phyloP scores from a whole-genome alignment of 2,888 invertebrate genomes.

The Margaritifera margaritifera region DNA sequence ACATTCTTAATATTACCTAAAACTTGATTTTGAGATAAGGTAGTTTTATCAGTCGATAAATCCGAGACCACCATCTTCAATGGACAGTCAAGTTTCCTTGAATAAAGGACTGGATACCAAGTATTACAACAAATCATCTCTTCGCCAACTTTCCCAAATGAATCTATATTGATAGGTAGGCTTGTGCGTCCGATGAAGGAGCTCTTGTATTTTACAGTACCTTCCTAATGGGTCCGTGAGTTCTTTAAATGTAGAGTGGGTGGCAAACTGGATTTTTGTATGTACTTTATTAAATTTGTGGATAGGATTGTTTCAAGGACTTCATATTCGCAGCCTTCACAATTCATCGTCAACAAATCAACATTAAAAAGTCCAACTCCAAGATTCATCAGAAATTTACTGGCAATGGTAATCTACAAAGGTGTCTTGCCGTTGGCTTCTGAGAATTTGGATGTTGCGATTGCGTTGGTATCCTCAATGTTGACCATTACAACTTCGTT shows the following conservation, averaged over 20 bases:
- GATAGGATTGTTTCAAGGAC: constrained; percentile 30
- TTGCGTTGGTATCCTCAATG: constrained; percentile 34
- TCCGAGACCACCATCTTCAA: too few relatives aligned
- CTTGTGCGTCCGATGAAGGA: constrained; percentile 35
- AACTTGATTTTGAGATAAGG: too few relatives aligned
- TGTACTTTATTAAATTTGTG: constrained; percentile 28
- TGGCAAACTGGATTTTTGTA: constrained; percentile 40
- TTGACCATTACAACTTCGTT: constrained; percentile 35
- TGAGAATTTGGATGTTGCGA: constrained; percentile 40
- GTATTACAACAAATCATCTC: constrained; percentile 18
- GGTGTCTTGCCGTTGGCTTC: constrained; percentile 21
- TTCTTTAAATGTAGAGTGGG: constrained; percentile 25
- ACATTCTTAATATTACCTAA: too few relatives aligned
- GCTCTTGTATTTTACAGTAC: constrained; percentile 40
- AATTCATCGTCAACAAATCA: constrained; percentile 42
- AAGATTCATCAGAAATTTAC: constrained; percentile 28
- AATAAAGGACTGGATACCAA: constrained; percentile 1
- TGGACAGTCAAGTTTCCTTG: too few relatives aligned
- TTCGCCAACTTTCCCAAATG: constrained; percentile 41
- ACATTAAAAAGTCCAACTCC: constrained; percentile 38
- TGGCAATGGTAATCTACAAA: constrained; percentile 33
- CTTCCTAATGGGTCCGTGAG: constrained; percentile 24
- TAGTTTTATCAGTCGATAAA: too few relatives aligned
- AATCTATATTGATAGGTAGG: constrained; percentile 39
- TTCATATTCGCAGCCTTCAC: constrained; percentile 47